phyloP scores from a whole-genome alignment of 1,140 invertebrate species.

The Procambarus virginalis region DNA sequence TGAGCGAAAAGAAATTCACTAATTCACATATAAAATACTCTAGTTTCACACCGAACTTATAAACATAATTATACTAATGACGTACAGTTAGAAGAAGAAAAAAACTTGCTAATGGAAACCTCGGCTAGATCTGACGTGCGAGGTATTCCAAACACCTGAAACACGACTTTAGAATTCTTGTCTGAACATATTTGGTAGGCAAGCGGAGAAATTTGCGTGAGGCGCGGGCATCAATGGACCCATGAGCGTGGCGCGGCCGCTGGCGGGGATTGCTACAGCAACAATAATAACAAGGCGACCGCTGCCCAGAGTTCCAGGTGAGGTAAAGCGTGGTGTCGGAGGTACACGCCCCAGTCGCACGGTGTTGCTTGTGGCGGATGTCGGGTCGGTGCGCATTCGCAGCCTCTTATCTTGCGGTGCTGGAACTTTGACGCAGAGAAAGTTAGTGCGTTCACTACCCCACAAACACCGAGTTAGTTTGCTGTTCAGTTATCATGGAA shows the following conservation, averaged over 20 bases:
- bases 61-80: background rate
- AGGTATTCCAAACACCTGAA: background rate
- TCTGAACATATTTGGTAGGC: background rate
- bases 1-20: background rate
- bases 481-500: too few relatives aligned
- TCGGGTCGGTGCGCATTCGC: background rate
- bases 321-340: background rate
- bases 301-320: background rate
- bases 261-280: slow-evolving; percentile 5
- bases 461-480: too few relatives aligned
- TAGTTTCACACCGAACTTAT: background rate
- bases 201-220: background rate
- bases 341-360: background rate
- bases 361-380: background rate
- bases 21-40: background rate
- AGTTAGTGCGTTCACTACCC: too few relatives aligned
- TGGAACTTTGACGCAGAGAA: too few relatives aligned
- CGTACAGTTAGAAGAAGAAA: background rate
- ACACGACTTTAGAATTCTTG: background rate
- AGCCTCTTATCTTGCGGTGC: too few relatives aligned
- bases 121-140: background rate
- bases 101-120: background rate
- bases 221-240: background rate
- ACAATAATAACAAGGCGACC: slow-evolving; percentile 6
- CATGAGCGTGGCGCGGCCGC: background rate